Percentiles rank a stretch among this genome's conserved stretches.
Evolutionary conservation across 2,888 invertebrate species (phyloP).

Genomic region (Andricus quercusramuli): DNA sequence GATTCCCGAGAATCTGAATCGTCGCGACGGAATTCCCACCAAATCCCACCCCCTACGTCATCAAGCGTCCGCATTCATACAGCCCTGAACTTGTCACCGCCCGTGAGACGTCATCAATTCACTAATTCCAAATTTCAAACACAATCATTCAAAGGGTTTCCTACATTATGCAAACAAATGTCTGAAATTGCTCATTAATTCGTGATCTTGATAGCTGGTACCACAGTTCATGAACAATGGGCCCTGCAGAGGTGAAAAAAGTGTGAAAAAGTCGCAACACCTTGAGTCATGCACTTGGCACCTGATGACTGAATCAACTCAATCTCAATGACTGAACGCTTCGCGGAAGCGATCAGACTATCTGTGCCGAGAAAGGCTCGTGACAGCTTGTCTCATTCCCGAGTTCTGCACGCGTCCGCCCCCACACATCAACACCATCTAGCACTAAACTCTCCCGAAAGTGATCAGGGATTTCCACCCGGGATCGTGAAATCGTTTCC

Average conservation of each 20-base stretch:
- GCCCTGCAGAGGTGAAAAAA: slow-evolving; percentile 4
- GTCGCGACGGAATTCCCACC: slow-evolving; percentile 16
- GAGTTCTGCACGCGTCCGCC: slow-evolving; percentile 35
- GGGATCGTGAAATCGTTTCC: not conserved
- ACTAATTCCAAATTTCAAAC: slow-evolving; percentile 14
- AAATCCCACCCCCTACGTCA: slow-evolving; percentile 21
- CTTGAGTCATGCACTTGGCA: slow-evolving; percentile 31
- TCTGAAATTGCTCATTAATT: not conserved
- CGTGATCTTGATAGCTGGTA: not conserved
- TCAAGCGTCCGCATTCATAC: slow-evolving; percentile 44
- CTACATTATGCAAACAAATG: not conserved
- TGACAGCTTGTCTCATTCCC: slow-evolving; percentile 32
- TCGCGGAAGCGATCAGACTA: not conserved
- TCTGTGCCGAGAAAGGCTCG: not conserved
- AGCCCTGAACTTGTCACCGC: slow-evolving; percentile 64
- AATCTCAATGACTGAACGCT: slow-evolving; percentile 19
- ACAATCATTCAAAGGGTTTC: not conserved
- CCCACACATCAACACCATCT: slow-evolving; percentile 30
- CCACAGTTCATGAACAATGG: slow-evolving; percentile 24
- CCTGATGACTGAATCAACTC: slow-evolving; percentile 28
- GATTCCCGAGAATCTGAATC: not conserved
- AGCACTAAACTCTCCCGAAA: slow-evolving; percentile 16
- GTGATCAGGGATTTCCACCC: not conserved
- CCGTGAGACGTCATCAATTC: slow-evolving; percentile 44
- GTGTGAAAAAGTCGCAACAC: slow-evolving; percentile 16